Percentiles rank a stretch among this genome's conserved stretches.
These are phyloP conservation scores for Poeciliopsis occidentalis DNA, from an alignment of 2,113 vertebrate genomes.

Conservation along the genomic window DNA sequence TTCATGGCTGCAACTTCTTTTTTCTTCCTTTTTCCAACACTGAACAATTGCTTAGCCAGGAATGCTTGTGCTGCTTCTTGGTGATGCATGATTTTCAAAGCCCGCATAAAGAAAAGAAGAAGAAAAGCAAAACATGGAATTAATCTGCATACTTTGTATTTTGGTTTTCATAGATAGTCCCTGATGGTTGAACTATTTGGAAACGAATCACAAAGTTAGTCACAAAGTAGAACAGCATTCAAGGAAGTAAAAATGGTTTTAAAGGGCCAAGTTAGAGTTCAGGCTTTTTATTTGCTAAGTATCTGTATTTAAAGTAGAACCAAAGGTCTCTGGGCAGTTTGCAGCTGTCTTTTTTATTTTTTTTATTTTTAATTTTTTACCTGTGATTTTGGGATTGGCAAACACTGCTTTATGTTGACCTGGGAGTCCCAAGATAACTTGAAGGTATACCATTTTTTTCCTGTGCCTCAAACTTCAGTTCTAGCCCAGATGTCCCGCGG, in stretches of 20 bases:
- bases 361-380: no score
- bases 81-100: neutral
- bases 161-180: no score
- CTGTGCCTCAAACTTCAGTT: neutral
- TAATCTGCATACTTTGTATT: neutral
- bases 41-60: neutral
- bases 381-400: no score
- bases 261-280: neutral
- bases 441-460: neutral
- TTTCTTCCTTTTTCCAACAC: slow-evolving; percentile 21
- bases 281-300: neutral
- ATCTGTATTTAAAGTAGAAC: neutral
- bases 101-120: neutral
- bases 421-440: neutral
- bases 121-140: neutral
- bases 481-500: no score
- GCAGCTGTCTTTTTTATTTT: no score
- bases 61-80: neutral
- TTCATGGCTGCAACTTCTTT: slow-evolving; percentile 41
- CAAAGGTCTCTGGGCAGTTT: no score
- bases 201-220: no score
- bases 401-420: no score
- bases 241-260: neutral
- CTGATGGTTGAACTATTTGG: no score
- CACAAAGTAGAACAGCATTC: neutral